Percentiles rank a stretch among this genome's conserved stretches.
These are phyloP conservation scores for Willowsia nigromaculata DNA, from an alignment of 2,888 invertebrate species.

Conservation along the genomic window DNA sequence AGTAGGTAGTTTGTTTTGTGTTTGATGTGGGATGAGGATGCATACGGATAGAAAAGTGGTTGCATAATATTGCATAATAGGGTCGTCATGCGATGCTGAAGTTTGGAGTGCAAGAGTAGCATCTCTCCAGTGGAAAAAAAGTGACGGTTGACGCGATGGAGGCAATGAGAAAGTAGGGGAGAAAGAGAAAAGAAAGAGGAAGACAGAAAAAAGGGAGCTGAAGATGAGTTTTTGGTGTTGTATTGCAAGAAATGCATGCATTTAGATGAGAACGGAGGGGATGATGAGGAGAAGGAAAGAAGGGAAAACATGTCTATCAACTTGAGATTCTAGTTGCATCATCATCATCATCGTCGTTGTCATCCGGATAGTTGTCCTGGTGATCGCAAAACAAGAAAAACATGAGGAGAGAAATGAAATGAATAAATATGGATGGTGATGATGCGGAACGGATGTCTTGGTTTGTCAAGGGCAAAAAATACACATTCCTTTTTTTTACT, in stretches of 20 bases:
- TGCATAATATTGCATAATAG: conserved; percentile 42
- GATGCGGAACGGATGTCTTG: conserved; percentile 6
- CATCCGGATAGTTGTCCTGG: not conserved
- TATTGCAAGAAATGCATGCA: not conserved
- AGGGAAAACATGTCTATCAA: conserved; percentile 53
- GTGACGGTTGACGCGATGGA: conserved; percentile 1
- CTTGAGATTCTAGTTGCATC: conserved; percentile 30
- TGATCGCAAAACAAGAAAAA: conserved; percentile 48
- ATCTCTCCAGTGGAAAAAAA: not conserved
- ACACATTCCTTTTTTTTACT: not conserved
- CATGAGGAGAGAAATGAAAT: conserved; percentile 37
- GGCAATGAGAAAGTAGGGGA: conserved; percentile 21
- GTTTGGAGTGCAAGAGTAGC: conserved; percentile 4
- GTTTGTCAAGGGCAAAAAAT: conserved; percentile 18
- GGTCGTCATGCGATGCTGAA: conserved; percentile 16
- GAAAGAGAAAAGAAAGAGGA: not conserved
- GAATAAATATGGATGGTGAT: conserved; percentile 24
- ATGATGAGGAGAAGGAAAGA: not conserved
- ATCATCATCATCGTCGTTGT: not conserved
- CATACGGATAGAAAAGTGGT: conserved; percentile 6
- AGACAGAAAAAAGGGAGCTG: not conserved
- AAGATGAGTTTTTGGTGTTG: not conserved
- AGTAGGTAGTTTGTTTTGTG: not conserved
- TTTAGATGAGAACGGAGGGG: not conserved
- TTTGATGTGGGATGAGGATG: not conserved